Percentiles rank a stretch among this genome's conserved stretches.
These are phyloP conservation scores for Parelbella ahira DNA, from an alignment of 2,888 invertebrate species.

Conservation along the genomic window DNA sequence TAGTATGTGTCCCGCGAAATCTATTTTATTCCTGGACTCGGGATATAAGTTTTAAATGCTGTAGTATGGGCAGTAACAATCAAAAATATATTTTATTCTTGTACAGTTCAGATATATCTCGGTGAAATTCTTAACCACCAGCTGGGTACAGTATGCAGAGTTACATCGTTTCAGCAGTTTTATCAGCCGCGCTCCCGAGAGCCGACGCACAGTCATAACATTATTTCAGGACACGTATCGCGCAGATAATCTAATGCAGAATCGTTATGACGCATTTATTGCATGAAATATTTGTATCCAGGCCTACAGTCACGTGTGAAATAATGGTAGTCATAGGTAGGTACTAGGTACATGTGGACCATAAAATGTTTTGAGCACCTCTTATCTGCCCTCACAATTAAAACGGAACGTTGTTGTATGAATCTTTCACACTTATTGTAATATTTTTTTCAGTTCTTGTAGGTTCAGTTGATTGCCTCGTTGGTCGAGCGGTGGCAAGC, in stretches of 20 bases:
- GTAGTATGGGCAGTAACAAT: slow-evolving; percentile 13
- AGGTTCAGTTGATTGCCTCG: no score
- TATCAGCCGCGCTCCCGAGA: slow-evolving; percentile 43
- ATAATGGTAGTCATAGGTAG: slow-evolving; percentile 25
- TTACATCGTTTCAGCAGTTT: slow-evolving; percentile 55
- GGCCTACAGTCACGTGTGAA: slow-evolving; percentile 40
- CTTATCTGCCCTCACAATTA: no score
- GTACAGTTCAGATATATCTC: slow-evolving; percentile 20
- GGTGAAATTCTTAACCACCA: slow-evolving; percentile 22
- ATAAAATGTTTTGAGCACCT: no score
- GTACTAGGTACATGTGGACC: neutral
- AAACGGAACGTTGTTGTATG: no score
- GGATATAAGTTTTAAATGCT: slow-evolving; percentile 6
- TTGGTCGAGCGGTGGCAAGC: no score
- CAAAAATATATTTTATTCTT: slow-evolving; percentile 20
- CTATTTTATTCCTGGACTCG: slow-evolving; percentile 9
- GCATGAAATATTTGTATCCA: slow-evolving; percentile 44
- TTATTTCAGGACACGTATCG: slow-evolving; percentile 76
- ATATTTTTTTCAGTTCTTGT: no score
- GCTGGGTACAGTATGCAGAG: slow-evolving; percentile 29
- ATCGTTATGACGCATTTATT: slow-evolving; percentile 72
- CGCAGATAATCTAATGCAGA: slow-evolving; percentile 71
- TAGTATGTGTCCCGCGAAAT: no score
- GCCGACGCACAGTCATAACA: slow-evolving; percentile 53
- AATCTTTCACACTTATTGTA: no score